phyloP scores from a whole-genome alignment of 2,888 invertebrate species.

The Steinernema scapterisci region DNA sequence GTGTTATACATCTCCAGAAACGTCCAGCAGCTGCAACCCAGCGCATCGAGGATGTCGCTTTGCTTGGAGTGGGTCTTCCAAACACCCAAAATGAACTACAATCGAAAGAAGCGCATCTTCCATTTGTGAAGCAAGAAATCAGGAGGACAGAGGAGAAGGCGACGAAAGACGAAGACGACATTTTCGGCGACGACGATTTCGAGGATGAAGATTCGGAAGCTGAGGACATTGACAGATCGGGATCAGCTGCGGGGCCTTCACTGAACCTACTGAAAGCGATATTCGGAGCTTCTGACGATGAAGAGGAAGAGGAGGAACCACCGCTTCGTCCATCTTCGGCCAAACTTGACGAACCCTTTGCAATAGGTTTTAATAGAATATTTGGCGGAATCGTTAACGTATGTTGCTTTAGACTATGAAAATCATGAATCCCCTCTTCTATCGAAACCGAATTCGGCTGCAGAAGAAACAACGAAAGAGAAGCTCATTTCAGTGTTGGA shows the following conservation, averaged over 20 bases:
- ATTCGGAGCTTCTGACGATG: background rate
- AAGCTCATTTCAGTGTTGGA: constrained; percentile 47
- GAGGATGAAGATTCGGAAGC: constrained; percentile 9
- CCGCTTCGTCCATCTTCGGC: too few relatives aligned
- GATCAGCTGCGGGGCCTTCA: background rate
- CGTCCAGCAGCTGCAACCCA: background rate
- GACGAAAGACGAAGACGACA: background rate
- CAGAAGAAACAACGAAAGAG: background rate
- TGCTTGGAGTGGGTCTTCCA: constrained; percentile 14
- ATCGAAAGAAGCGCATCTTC: background rate
- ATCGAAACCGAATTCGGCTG: constrained; percentile 21
- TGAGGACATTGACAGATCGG: background rate
- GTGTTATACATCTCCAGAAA: constrained; percentile 19
- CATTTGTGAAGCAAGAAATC: background rate
- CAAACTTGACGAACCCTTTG: too few relatives aligned
- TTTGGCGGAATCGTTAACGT: too few relatives aligned
- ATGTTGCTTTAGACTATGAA: background rate
- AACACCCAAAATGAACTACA: constrained; percentile 2
- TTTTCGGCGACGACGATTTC: background rate
- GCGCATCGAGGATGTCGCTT: constrained; percentile 4
- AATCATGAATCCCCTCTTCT: background rate
- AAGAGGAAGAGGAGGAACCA: background rate
- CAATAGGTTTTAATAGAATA: too few relatives aligned
- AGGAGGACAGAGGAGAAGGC: background rate
- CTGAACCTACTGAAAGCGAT: constrained; percentile 1